Base-by-base conservation (phyloP, 2,888 invertebrate genomes). In the Eulithis prunata region DNA sequence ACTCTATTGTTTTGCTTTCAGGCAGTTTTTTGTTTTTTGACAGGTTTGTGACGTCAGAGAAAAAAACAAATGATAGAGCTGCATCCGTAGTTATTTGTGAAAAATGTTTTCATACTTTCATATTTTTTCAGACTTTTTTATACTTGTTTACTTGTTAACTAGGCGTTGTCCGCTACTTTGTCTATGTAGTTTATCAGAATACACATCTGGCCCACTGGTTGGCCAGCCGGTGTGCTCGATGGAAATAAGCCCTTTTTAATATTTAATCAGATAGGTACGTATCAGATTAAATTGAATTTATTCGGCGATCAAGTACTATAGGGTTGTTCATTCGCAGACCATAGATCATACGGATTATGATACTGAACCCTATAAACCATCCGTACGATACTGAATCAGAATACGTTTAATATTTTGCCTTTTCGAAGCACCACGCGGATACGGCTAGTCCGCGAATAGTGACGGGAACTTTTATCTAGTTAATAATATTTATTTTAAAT, bases 351-450 rank as follows among this genome's bases (percentile, higher is more conserved):
- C 70, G 80, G 82, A 83, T 81, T 80, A 80, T 78, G 71, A 71
- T 74, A 68, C 74, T 74, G 75, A 76, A 77, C 76, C 75, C 76
- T 77, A 85, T 84, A 84, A 83, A 85, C 82, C 77, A 76, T 74
- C 76, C 72, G 75, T 38, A 77, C 78, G 79, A 80, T 78, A 78
- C 77, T 76, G 77, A 74, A 78, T 75, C 77, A 80, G 77, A 80
- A 83, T 83, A 78, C 80, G 78, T 84, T 85, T 82, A 82, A 86
- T 85, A 84, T 84, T 84, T 83, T 77, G 78, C 79, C 78, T 78
- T 83, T 84, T 79, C 79, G 75, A 62, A 57, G 45, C 63, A 60
- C 76, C 72, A 78, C 72, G 68, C 76, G 75, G 75, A 72, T 78
- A 75, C 75, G 56, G 45, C 56, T 11, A 38, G 43, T 28, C 55